These are phyloP conservation scores for Macrotis lagotis DNA, from an alignment of 2,113 vertebrate genomes.

Conservation along the genomic window DNA sequence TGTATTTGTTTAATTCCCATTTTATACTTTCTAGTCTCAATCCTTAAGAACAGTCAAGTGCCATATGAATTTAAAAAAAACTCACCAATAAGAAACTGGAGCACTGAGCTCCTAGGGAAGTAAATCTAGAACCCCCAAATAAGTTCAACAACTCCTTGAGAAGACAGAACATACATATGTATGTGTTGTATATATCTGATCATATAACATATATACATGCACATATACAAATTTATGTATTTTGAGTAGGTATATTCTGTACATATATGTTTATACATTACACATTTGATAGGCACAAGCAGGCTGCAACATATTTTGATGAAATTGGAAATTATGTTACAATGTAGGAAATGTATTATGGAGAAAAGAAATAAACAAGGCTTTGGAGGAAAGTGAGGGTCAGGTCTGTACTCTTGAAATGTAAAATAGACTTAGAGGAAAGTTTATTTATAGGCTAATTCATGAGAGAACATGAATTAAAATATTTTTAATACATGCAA, in stretches of 20 bases:
- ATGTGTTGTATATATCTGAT: neutral
- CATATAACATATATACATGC: neutral
- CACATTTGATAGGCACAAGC: neutral
- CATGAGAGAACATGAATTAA: neutral
- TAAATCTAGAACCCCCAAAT: neutral
- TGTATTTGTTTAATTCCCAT: neutral
- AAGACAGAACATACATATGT: neutral
- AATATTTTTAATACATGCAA: no score
- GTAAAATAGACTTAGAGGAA: neutral
- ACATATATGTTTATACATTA: neutral
- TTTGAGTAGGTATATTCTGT: neutral
- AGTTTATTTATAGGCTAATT: neutral
- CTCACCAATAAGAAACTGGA: neutral
- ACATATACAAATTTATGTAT: neutral
- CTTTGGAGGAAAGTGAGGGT: neutral
- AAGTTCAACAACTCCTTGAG: neutral
- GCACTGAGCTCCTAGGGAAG: neutral
- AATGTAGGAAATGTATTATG: neutral
- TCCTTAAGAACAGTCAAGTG: neutral
- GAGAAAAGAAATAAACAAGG: neutral
- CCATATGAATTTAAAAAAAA: neutral
- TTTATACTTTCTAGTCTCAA: slow-evolving; percentile 43
- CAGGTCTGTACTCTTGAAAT: neutral
- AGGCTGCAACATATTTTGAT: neutral
- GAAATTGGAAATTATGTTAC: neutral